Evolutionary conservation across 2,113 vertebrate species (phyloP), one percentile per base, ranked within the genome.

Genomic region (Apus apus): DNA sequence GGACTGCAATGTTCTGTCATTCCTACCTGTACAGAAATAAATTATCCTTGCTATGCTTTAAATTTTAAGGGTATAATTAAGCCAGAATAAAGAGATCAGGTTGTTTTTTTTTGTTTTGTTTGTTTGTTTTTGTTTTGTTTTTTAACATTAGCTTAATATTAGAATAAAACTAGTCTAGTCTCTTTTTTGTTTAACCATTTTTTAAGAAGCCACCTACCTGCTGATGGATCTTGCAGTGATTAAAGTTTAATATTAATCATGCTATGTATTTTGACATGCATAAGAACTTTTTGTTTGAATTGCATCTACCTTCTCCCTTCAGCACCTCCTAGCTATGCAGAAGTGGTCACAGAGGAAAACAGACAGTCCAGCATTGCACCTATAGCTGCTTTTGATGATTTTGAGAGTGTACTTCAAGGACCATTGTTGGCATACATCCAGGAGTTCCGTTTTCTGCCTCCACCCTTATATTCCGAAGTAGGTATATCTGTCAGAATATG

Each of bases 251-350:
- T 90, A 91, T 93, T 87, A 89, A 84, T 93, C 94, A 95, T 97
- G 93, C 92, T 98, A 95, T 97, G 54, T 98, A 97, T 97, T 95
- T 97, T 97, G 96, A 97, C 94, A 95, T 97, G 97, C 97, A 96
- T 97, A 96, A 98, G 97, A 98, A 97, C 96, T 71, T 95, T 90
- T 85, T 96, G 95, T 97, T 98, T 96, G 96, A 98, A 96, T 94
- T 97, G 95, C 91, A 94, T 96, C 93, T 97, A 96, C 80, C 84
- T 95, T 97, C 95, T 94, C 81, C 95, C 93, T 97, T 70, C 95
- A 99, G 99, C 99, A 96, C 99, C 99, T 94, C 99, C 99, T 83
- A 99, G 99, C 97, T 99, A 99, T 97, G 98, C 99, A 97, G 99
- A 99, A 97, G 98, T 99, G 85, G 98, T 98, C 85, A 98, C 98